Evolutionary conservation across 2,797 vertebrate species (phyloP).

Genomic region (Xerus rutilus): DNA sequence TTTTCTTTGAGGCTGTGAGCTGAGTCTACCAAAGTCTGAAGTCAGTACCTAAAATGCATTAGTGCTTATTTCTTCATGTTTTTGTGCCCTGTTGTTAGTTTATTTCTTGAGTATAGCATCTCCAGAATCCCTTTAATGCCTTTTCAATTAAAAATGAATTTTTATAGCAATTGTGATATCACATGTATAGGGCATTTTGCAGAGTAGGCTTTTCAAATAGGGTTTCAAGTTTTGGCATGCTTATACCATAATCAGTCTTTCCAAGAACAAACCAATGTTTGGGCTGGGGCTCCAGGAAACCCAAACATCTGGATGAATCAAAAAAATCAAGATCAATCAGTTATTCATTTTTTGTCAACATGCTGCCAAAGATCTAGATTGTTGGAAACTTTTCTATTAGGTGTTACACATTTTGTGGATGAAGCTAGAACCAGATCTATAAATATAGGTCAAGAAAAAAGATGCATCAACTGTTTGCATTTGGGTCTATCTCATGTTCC

Average conservation of each 20-base stretch:
- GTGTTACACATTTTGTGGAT: background rate
- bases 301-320: constrained; percentile 59
- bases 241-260: background rate
- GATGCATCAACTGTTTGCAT: background rate
- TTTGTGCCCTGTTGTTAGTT: background rate
- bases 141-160: background rate
- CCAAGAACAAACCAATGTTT: constrained; percentile 36
- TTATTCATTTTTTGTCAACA: constrained; percentile 57
- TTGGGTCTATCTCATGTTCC: background rate
- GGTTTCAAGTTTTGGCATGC: constrained; percentile 26
- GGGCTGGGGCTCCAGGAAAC: constrained; percentile 22
- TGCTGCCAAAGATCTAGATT: constrained; percentile 36
- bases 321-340: background rate
- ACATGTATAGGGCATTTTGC: background rate
- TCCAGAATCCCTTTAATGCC: background rate
- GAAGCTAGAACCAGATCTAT: constrained; percentile 5
- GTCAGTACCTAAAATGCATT: background rate
- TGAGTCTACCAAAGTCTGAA: background rate
- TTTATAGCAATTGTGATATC: constrained; percentile 20
- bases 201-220: background rate
- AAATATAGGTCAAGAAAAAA: background rate
- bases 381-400: constrained; percentile 42
- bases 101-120: background rate
- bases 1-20: background rate
- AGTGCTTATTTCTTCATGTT: background rate